Conservation (phyloP, 2,797 vertebrate genomes). For the Amblyopsis hoosieri region DNA sequence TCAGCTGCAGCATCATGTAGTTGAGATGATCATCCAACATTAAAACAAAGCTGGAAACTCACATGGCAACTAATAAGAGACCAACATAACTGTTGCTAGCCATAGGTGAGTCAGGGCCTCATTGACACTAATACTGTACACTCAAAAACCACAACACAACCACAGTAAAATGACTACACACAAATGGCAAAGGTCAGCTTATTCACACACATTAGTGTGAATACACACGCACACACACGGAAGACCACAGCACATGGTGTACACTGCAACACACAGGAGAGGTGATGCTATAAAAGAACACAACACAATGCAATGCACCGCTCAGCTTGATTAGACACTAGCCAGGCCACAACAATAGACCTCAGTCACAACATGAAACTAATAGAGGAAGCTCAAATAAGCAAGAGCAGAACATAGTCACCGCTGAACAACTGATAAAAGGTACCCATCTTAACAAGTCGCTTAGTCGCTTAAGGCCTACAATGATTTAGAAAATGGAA, state of each 20-base stretch:
- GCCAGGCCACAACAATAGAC: background rate
- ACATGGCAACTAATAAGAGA: background rate
- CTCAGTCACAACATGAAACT: background rate
- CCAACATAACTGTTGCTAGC: background rate
- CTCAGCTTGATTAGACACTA: slow-evolving; percentile 1
- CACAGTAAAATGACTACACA: slow-evolving; percentile 6
- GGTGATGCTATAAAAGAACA: background rate
- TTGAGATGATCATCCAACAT: background rate
- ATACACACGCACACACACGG: slow-evolving; percentile 6
- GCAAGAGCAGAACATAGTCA: slow-evolving; percentile 21
- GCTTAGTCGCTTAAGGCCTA: background rate
- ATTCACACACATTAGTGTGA: background rate
- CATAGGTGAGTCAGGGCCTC: background rate
- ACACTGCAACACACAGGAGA: slow-evolving; percentile 5
- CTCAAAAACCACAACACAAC: slow-evolving; percentile 7
- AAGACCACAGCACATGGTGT: slow-evolving; percentile 11
- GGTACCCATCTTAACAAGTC: background rate
- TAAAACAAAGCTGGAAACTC: background rate
- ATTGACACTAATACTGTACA: background rate
- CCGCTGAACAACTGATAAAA: slow-evolving; percentile 11
- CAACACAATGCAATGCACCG: slow-evolving; percentile 11
- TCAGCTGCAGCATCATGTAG: background rate
- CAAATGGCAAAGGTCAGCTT: background rate
- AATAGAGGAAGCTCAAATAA: slow-evolving; percentile 7
- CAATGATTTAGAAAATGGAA: no score